phyloP scores from a whole-genome alignment of 2,113 vertebrate species.

The human (Homo sapiens) region GRCh38 chr12:105040501-105041000 shows the following conservation, averaged over 20 bases:
- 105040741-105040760: neutral
- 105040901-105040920: neutral
- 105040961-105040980: no score
- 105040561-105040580: neutral
- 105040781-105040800: neutral
- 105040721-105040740: neutral
- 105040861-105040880: neutral
- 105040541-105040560: neutral
- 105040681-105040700: slow-evolving; percentile 89
- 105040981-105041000: neutral
- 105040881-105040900: neutral
- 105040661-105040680: slow-evolving; percentile 91
- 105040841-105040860: neutral
- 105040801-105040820: neutral
- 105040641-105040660: slow-evolving; percentile 87
- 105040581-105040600: neutral
- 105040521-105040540: neutral
- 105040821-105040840: neutral
- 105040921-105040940: neutral
- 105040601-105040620: slow-evolving; percentile 89
- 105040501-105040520: neutral
- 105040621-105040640: slow-evolving; percentile 90
- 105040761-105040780: neutral
- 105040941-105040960: neutral
- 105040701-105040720: neutral